These are phyloP conservation scores for Lucilia cuprina DNA, from an alignment of 1,140 invertebrate genomes.

Conservation along the genomic window DNA sequence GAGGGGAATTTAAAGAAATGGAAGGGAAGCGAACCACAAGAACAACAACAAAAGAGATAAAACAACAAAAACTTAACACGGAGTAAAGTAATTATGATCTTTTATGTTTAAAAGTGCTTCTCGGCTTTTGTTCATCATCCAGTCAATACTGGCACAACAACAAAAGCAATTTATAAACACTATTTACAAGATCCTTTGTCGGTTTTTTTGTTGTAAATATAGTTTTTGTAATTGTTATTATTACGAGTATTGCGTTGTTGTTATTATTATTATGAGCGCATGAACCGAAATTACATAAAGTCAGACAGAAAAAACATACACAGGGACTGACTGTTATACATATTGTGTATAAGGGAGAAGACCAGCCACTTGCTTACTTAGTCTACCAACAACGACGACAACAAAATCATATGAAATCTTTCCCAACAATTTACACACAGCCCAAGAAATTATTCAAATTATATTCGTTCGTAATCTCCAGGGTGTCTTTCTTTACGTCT, in stretches of 20 bases:
- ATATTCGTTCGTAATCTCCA: neutral
- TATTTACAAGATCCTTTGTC: neutral
- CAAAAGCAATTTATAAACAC: neutral
- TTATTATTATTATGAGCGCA: neutral
- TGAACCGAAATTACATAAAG: neutral
- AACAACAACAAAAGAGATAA: neutral
- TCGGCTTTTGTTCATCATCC: neutral
- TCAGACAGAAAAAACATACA: neutral
- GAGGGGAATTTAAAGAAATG: too few species aligned
- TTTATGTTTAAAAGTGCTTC: neutral
- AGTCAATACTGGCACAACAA: neutral
- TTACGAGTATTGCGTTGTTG: neutral
- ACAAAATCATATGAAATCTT: neutral
- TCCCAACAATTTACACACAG: neutral
- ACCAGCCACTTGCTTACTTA: neutral
- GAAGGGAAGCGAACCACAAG: too few species aligned
- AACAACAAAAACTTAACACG: neutral
- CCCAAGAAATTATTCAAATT: neutral
- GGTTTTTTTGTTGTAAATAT: neutral
- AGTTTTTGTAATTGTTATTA: neutral
- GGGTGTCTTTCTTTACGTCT: neutral
- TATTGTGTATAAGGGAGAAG: neutral
- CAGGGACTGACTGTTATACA: neutral
- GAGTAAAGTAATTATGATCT: neutral
- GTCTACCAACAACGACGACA: neutral